phyloP scores from a whole-genome alignment of 2,797 vertebrate species.

The Notolepis coatsorum region DNA sequence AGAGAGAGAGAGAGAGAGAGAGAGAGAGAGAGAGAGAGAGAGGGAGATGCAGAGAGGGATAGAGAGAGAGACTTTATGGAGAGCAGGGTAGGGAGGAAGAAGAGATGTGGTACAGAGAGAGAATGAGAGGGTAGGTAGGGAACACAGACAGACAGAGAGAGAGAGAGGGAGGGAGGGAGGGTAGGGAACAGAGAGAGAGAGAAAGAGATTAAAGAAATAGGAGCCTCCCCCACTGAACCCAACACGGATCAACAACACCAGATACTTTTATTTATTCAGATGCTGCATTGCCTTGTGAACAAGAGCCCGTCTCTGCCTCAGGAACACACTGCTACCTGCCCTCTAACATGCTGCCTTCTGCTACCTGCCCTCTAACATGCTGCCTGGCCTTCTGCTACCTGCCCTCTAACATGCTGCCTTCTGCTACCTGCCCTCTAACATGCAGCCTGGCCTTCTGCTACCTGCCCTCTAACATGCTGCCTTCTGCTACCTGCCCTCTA shows the following conservation, averaged over 20 bases:
- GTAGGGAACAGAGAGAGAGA: constrained; percentile 30
- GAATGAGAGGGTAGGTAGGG: background rate
- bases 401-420: too few species aligned
- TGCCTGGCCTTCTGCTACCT: too few species aligned
- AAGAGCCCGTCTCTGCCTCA: constrained; percentile 61
- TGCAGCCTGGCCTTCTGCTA: too few species aligned
- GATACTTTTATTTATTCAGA: constrained; percentile 88
- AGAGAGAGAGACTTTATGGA: constrained; percentile 2
- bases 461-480: too few species aligned
- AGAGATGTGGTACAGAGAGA: constrained; percentile 27
- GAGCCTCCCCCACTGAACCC: constrained; percentile 75
- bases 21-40: constrained; percentile 19
- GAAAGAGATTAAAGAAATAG: constrained; percentile 77
- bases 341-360: background rate
- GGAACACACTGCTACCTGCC: constrained; percentile 62
- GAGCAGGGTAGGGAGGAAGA: constrained; percentile 18
- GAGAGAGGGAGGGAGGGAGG: constrained; percentile 26
- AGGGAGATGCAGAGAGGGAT: constrained; percentile 21
- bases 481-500: too few species aligned
- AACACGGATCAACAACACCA: constrained; percentile 81
- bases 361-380: constrained; percentile 35
- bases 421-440: too few species aligned
- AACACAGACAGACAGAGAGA: constrained; percentile 24
- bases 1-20: background rate
- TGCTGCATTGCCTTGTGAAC: constrained; percentile 69